Base-by-base conservation (phyloP, 2,888 invertebrate genomes). In the Drosophila aldrichi region DNA sequence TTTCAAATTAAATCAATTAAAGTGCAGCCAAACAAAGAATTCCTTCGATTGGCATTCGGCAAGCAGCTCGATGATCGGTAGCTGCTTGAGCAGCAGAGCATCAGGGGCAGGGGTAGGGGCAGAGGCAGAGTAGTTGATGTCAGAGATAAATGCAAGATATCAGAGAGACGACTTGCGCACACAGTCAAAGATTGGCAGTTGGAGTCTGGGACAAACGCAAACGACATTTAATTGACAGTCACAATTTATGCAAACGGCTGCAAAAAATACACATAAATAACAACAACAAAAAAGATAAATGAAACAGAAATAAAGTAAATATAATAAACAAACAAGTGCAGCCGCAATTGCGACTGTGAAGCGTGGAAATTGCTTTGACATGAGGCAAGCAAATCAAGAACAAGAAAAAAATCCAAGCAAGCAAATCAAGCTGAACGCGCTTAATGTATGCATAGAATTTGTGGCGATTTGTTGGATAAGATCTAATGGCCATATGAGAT, bases 231-330 rank as follows among this genome's bases (percentile, higher is more conserved):
- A 86, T 86, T 86, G 85, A 86, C 88, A 86, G 75, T 69, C 72
- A 63, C 89, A 88, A 88, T 86, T 86, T 86, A 89, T 86, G 88
- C 89, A 86, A 86, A 85, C 89, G 81, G 75, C 56, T 75, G 79
- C 71, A 82, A 79, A 65, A 22, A 54, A 10, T 6, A 29, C 3
- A 63, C 29, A 46, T 29, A 10, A 38, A 34, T 20, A 29, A 40
- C 25, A 25, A 18, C 18, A 44, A 59, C 32, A 36, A 57, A 57
- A 49, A 20, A 40, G 57, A 8, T 20, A 34, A 20, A 43, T 58
- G 69, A 84, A 77, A 20, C 36, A 54, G 12, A 54, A 40, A 54
- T 52, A 54, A 54, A 40, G 20, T 29, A 54, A 40, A 54, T 55
- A 49, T 61, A 60, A 51, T 62, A 70, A 67, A 67, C 20, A 68